A percentile compares a stretch with the other conserved stretches of the same genome.
Evolutionary conservation across 2,888 invertebrate species (phyloP).

Genomic region (Hirudinaria manillensis): DNA sequence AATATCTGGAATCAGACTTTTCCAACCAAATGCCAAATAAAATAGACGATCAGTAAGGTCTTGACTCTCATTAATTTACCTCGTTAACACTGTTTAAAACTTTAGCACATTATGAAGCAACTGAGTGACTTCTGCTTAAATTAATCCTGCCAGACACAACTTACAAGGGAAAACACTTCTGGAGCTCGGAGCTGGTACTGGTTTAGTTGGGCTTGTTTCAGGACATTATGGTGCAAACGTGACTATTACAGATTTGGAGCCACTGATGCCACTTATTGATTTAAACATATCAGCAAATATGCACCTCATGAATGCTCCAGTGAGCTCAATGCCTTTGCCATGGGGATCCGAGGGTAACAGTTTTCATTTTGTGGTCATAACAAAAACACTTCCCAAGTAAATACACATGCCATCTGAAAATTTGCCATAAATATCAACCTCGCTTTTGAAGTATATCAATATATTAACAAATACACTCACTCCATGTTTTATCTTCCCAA

Average conservation of each 20-base stretch:
- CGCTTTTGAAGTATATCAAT: no score
- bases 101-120: neutral
- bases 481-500: no score
- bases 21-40: no score
- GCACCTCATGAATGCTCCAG: constrained; percentile 11
- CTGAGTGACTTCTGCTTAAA: no score
- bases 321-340: neutral
- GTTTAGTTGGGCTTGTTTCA: constrained; percentile 67
- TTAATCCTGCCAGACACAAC: no score
- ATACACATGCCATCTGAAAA: no score
- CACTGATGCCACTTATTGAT: constrained; percentile 62
- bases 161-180: constrained; percentile 46
- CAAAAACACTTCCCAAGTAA: no score
- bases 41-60: no score
- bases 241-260: constrained; percentile 65
- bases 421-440: no score
- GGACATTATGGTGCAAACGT: constrained; percentile 62
- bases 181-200: constrained; percentile 70
- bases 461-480: no score
- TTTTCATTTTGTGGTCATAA: neutral
- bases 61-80: no score
- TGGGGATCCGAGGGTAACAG: neutral
- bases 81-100: neutral
- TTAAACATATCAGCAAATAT: constrained; percentile 63
- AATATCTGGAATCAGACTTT: constrained; percentile 61